These are phyloP conservation scores for Parazoanthus swiftii DNA, from an alignment of 92 coral and sea anemone species.

Conservation along the genomic window DNA sequence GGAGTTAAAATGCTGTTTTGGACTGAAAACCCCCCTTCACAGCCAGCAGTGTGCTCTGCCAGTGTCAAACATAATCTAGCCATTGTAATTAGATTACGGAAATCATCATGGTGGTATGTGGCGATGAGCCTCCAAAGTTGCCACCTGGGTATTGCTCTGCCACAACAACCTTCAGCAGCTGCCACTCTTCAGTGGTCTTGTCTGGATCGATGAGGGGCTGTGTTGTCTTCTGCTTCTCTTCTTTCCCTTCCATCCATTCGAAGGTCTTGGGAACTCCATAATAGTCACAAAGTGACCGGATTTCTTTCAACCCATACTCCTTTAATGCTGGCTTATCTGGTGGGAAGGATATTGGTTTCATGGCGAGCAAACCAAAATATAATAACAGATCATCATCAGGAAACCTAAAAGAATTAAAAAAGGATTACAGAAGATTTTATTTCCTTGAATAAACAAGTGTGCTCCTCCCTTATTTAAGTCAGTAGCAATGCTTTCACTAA, in stretches of 20 bases:
- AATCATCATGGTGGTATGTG: constrained; percentile 34
- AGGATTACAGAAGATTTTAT: constrained; percentile 16
- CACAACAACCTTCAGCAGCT: constrained; percentile 34
- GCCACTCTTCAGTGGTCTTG: constrained; percentile 32
- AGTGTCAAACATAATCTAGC: too few species aligned
- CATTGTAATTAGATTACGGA: constrained; percentile 30
- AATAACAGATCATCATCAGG: constrained; percentile 37
- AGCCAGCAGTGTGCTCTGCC: too few species aligned
- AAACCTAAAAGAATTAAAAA: constrained; percentile 1
- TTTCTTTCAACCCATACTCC: constrained; percentile 39
- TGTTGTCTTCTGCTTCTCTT: constrained; percentile 33
- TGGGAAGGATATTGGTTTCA: constrained; percentile 38
- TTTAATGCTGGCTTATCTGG: constrained; percentile 29
- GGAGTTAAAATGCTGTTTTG: too few species aligned
- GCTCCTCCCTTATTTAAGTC: constrained; percentile 23
- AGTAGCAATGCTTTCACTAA: constrained; percentile 8
- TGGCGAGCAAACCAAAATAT: constrained; percentile 14
- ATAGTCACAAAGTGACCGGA: constrained; percentile 36
- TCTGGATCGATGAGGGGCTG: constrained; percentile 39
- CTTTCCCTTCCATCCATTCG: constrained; percentile 41
- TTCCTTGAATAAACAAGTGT: constrained; percentile 19
- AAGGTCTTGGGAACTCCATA: constrained; percentile 41
- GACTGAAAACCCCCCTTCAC: too few species aligned
- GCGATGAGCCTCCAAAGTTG: constrained; percentile 31
- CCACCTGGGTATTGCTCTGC: constrained; percentile 46